A percentile compares a stretch with the other conserved stretches of the same genome.
Evolutionary conservation across 1,140 invertebrate species (phyloP).

Genomic region (Drosophila ogumai): DNA sequence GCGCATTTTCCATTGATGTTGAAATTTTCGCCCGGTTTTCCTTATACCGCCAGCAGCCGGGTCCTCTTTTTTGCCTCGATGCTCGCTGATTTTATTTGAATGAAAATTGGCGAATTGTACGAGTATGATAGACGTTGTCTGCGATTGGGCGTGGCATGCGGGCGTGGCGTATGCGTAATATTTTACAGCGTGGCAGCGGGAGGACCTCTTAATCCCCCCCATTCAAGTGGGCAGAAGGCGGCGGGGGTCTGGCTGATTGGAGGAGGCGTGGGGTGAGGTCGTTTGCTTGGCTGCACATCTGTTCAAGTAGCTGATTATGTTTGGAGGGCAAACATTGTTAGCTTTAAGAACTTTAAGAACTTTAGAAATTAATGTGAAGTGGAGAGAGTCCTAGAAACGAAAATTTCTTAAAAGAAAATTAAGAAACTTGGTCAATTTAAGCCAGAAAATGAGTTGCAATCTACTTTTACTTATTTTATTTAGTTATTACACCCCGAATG

Average conservation of each 20-base stretch:
- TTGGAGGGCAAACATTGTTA: conserved; percentile 64
- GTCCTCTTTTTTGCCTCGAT: conserved; percentile 38
- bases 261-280: neutral
- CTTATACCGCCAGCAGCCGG: conserved; percentile 5
- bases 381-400: neutral
- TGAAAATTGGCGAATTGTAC: conserved; percentile 82
- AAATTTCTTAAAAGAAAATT: neutral
- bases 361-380: neutral
- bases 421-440: neutral
- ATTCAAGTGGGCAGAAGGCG: neutral
- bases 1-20: conserved; percentile 80
- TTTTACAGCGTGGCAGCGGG: conserved; percentile 42
- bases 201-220: conserved; percentile 22
- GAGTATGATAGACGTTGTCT: conserved; percentile 76
- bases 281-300: conserved; percentile 75
- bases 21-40: conserved; percentile 68
- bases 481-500: neutral
- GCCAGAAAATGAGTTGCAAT: neutral
- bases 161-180: conserved; percentile 79
- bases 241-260: conserved; percentile 17
- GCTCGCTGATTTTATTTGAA: conserved; percentile 77
- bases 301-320: conserved; percentile 79
- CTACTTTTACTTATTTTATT: neutral
- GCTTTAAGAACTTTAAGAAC: conserved; percentile 57
- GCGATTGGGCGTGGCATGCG: conserved; percentile 57